phyloP scores from a whole-genome alignment of 2,113 vertebrate species.

The Rhizomys pruinosus region DNA sequence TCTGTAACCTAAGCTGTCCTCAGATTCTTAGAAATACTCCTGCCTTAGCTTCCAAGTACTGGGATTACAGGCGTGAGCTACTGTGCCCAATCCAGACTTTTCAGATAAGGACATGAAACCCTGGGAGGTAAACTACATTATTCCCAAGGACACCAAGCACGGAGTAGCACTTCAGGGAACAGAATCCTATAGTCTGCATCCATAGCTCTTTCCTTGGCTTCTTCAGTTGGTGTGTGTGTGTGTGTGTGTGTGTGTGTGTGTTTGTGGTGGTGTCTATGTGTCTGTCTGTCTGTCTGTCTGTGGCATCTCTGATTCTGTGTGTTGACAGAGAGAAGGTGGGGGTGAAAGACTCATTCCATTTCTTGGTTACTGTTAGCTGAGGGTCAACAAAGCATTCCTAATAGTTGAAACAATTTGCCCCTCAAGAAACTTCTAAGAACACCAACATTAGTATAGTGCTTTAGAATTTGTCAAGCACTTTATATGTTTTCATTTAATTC shows the following conservation, averaged over 20 bases:
- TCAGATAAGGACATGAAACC: slow-evolving; percentile 19
- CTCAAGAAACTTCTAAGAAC: neutral
- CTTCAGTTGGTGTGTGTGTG: neutral
- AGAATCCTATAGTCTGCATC: neutral
- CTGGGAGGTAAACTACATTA: neutral
- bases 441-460: neutral
- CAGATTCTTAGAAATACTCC: neutral
- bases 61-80: neutral
- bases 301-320: neutral
- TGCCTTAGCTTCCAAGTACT: neutral
- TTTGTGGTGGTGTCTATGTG: no score
- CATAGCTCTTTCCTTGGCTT: neutral
- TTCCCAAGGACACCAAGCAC: neutral
- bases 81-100: neutral
- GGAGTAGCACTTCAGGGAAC: neutral
- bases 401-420: neutral
- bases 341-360: neutral
- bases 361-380: neutral
- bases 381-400: neutral
- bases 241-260: neutral
- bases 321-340: neutral
- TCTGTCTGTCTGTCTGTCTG: no score
- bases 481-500: neutral
- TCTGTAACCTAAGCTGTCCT: neutral
- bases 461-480: neutral